Base-by-base conservation (phyloP, 2,888 invertebrate genomes). In the Synanthedon tipuliformis region DNA sequence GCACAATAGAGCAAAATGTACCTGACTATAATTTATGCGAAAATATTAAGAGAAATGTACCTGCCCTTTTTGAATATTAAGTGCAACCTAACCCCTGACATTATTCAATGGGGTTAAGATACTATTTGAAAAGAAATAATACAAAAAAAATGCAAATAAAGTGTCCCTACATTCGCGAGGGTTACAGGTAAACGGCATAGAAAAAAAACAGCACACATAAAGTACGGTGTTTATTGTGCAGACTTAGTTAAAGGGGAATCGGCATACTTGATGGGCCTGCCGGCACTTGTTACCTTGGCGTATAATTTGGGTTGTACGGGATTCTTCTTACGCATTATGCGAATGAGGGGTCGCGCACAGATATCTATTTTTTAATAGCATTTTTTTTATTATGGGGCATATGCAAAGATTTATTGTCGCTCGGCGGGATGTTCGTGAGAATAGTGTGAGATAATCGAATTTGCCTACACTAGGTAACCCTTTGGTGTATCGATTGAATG, bases 1-100 rank as follows among this genome's bases (percentile, higher is more conserved):
- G 75, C 78, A 87, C 84, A 87, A 87, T 84, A 81, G 71, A 73
- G 69, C 73, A 77, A 81, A 85, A 83, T 87, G 86, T 88, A 88
- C 88, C 88, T 88, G 88, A 86, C 83, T 87, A 78, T 88, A 88
- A 88, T 88, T 88, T 88, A 88, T 88, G 86, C 88, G 83, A 85
- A 81, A 87, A 82, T 86, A 85, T 87, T 87, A 83, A 81, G 81
- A 82, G 82, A 83, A 86, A 87, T 85, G 88, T 88, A 88, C 88
- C 88, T 88, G 88, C 88, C 88, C 86, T 88, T 81, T 79, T 80
- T 82, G 87, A 87, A 88, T 88, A 86, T 87, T 88, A 87, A 88
- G 86, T 88, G 87, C 82, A 88, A 88, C 86, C 79, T 88, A 86
- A 88, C 88, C 88, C 88, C 88, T 87, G 81, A 83, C 86, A 85